phyloP scores from a whole-genome alignment of 2,113 vertebrate species.

The Condylura cristata region DNA sequence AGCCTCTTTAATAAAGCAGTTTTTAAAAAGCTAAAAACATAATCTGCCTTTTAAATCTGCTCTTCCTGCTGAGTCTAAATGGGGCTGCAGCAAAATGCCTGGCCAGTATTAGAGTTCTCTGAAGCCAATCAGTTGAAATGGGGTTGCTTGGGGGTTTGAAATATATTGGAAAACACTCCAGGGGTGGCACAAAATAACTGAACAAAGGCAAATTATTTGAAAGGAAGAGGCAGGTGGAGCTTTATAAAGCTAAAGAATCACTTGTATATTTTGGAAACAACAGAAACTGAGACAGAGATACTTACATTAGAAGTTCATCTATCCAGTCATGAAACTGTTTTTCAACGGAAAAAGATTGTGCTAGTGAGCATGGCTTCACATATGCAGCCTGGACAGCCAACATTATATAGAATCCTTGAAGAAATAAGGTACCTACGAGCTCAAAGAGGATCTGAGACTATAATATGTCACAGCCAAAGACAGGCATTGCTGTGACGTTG shows the following conservation, averaged over 20 bases:
- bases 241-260: constrained; percentile 49
- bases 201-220: constrained; percentile 71
- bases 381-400: constrained; percentile 24
- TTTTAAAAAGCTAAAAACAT: constrained; percentile 79
- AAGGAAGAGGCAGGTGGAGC: constrained; percentile 64
- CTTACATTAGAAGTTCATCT: constrained; percentile 44
- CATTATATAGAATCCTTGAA: constrained; percentile 21
- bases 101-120: constrained; percentile 63
- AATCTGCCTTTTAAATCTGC: constrained; percentile 83
- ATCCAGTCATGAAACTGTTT: constrained; percentile 7
- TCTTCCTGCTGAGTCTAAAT: constrained; percentile 80
- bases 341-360: constrained; percentile 39
- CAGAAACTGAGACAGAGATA: constrained; percentile 57
- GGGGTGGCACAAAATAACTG: constrained; percentile 67
- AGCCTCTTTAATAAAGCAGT: constrained; percentile 80
- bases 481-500: not conserved
- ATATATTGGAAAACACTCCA: constrained; percentile 79
- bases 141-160: constrained; percentile 68
- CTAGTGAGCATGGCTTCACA: constrained; percentile 15
- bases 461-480: accelerated
- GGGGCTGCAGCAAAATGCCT: constrained; percentile 72
- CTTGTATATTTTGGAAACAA: constrained; percentile 59
- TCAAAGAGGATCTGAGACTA: constrained; percentile 48
- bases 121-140: constrained; percentile 73
- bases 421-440: constrained; percentile 44